Base-by-base conservation (phyloP, 1,140 invertebrate genomes). In the Aphis craccivora region DNA sequence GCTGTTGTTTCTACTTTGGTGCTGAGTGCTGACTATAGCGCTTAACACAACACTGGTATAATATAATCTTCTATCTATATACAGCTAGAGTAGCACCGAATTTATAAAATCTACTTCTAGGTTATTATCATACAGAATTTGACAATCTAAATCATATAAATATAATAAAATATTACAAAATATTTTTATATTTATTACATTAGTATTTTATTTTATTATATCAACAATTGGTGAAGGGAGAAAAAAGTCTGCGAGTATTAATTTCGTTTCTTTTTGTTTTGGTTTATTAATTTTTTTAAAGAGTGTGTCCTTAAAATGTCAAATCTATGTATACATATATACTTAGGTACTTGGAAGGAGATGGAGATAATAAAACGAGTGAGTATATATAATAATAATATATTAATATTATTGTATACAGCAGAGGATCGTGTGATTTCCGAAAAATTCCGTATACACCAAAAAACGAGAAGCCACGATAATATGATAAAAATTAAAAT, bases 231-330 rank as follows among this genome's bases (percentile, higher is more conserved):
- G 25, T 60, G 30, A 18, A 22, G 4, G 51, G 40, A 30, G 30
- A 35, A 43, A 88, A 89, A 40, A 22, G 25, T 67, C 18, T n/a
- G n/a, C 7, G 14, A 90, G 25, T 14, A 14, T 60, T 90, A n/a
- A 23, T 86, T 86, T n/a, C n/a, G n/a, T n/a, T n/a, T n/a, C n/a
- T n/a, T n/a, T n/a, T 86, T 23, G 18, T 86, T 14, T 43, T 86
- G 43, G 30, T 86, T 86, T 14, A 40, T 88, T 51, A n/a, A 6
- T 60, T 37, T 55, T 8, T 55, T 14, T 8, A 25, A 83, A 51
- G 3, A 76, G 90, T 43, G 90, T 92, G 67, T 92, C 45, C 67
- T 92, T 83, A 92, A 88, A 92, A 92, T 83, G 90, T 83, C 90
- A 92, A 51, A n/a, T 23, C 67, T 35, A 87, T 87, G 48, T 45